Percentiles rank a stretch among this genome's conserved stretches.
Conservation (phyloP, 2,888 invertebrate species). For the Eristalis pertinax region DNA sequence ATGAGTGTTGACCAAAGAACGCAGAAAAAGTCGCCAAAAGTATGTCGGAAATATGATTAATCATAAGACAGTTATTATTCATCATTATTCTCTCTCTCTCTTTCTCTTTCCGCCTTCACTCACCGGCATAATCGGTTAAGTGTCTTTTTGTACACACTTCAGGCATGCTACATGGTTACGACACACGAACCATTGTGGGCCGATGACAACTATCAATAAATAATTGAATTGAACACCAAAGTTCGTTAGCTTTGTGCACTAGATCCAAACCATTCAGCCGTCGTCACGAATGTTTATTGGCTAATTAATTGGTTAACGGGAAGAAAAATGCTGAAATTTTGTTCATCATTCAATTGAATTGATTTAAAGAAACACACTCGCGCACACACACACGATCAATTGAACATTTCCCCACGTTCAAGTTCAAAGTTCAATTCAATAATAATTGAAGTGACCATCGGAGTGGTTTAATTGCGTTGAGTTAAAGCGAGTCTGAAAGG, state of each 20-base stretch:
- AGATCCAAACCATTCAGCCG: conserved; percentile 1
- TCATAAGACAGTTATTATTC: neutral
- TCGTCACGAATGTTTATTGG: conserved; percentile 15
- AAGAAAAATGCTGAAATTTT: neutral
- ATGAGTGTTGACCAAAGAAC: no score
- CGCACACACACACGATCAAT: neutral
- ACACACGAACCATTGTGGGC: neutral
- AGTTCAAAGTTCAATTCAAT: no score
- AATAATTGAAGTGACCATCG: no score
- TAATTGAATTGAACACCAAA: conserved; percentile 9
- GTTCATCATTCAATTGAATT: neutral
- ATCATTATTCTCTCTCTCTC: no score
- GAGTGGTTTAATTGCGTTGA: no score
- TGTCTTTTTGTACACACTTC: neutral
- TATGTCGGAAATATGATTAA: neutral
- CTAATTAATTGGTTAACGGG: neutral
- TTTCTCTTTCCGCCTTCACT: neutral
- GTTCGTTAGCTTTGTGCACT: conserved; percentile 37
- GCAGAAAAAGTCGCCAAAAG: neutral
- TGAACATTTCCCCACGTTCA: neutral
- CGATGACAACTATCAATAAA: conserved; percentile 29
- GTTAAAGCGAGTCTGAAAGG: no score
- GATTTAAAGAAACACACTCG: neutral
- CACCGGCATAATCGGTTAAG: neutral
- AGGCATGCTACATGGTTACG: neutral